Evolutionary conservation across 2,888 invertebrate species (phyloP), one percentile per base, ranked within the genome.

Genomic region (Ichneumoninae sp.): DNA sequence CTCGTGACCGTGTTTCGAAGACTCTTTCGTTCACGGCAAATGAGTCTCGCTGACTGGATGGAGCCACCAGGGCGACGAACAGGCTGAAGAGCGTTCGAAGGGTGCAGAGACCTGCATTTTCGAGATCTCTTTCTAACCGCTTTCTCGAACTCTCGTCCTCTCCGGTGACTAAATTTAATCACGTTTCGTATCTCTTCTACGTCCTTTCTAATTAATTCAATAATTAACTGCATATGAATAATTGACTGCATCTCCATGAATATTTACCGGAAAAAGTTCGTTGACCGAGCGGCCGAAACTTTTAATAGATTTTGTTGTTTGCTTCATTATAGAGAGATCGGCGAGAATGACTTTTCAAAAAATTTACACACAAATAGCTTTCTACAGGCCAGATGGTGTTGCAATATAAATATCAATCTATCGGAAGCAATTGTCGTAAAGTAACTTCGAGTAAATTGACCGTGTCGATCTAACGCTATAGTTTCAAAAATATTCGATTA

Each of bases 91-190:
- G 22, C 1, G 19, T 10, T n/a, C 47, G 30, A 33, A 30, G 54
- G 57, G 68, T 77, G 57, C 68, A 77, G 57, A 36, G 16, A 33
- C 13, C 77, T 77, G 68, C 57, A 57, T n/a, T 40, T 54, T 22
- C 8, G 22, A 68, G 26, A 69, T 47, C 22, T 30, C 33, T 40
- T 69, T 26, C 16, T 4, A 33, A 8, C 5, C 33, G 5, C 16
- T 52, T 26, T 47, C 69, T 10, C 22, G 26, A 69, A 69, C 26
- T 69, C 26, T 44, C n/a, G 7, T 66, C 40, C 8, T 8, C 69
- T 1, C 50, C 13, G 7, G 7, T 3, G n/a, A 69, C 50, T 13
- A 68, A 68, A 47, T 47, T 47, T 68, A 68, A 68, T 22, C 47
- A 22, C 47, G 19, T 54, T 10, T 22, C 54, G 8, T 10, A 19